Percentiles rank a stretch among this genome's conserved stretches.
Evolutionary conservation across 1,140 invertebrate species (phyloP).

Genomic region (Hyphantria cunea): DNA sequence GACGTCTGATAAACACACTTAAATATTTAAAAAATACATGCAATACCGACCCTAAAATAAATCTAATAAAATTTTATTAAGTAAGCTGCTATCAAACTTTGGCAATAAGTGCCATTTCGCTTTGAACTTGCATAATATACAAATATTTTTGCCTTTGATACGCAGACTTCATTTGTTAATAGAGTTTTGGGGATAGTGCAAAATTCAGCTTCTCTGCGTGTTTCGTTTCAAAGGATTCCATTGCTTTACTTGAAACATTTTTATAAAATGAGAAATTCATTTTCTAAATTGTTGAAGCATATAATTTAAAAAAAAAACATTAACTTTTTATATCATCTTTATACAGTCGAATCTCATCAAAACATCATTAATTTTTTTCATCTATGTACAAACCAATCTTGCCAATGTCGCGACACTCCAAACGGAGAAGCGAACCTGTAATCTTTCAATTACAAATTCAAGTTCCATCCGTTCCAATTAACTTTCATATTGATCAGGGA

Average conservation of each 20-base stretch:
- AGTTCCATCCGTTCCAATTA: slow-evolving; percentile 63
- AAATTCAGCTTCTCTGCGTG: not conserved
- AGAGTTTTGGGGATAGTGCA: not conserved
- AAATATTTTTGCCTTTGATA: not conserved
- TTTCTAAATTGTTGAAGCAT: not conserved
- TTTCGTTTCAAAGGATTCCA: not conserved
- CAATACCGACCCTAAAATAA: too few species aligned
- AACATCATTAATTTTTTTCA: slow-evolving; percentile 31
- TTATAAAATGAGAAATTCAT: not conserved
- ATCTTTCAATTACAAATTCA: slow-evolving; percentile 69
- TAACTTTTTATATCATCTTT: slow-evolving; percentile 7
- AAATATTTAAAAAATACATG: too few species aligned
- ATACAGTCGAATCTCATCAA: slow-evolving; percentile 17
- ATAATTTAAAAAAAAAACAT: slow-evolving; percentile 6
- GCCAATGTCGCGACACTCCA: slow-evolving; percentile 40
- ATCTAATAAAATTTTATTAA: not conserved
- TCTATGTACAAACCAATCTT: slow-evolving; percentile 21
- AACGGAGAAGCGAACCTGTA: slow-evolving; percentile 46
- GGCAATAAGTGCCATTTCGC: too few species aligned
- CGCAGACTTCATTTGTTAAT: not conserved
- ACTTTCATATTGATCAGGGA: slow-evolving; percentile 57
- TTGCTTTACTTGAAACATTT: not conserved
- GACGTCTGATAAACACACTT: too few species aligned
- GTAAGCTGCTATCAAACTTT: too few species aligned
- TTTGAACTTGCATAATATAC: too few species aligned